Evolutionary conservation across 2,888 invertebrate species (phyloP).

Genomic region (Globia sparganii): DNA sequence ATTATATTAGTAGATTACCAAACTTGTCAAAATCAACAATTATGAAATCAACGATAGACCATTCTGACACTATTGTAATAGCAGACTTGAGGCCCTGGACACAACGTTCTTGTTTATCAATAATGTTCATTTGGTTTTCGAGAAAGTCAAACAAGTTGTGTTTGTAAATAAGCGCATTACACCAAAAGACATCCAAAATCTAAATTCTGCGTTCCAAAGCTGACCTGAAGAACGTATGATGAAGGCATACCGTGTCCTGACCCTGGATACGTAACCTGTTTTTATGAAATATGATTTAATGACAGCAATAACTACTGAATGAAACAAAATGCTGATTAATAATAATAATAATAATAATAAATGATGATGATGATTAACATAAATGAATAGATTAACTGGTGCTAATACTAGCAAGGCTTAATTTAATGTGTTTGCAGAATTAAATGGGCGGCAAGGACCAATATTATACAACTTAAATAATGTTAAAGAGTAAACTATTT

Average conservation of each 20-base stretch:
- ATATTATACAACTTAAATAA: neutral
- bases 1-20: too few species aligned
- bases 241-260: slow-evolving; percentile 34
- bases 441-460: slow-evolving; percentile 14
- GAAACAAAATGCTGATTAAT: slow-evolving; percentile 33
- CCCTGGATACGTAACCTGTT: slow-evolving; percentile 61
- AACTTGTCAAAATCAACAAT: too few species aligned
- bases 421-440: slow-evolving; percentile 27
- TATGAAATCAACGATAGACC: too few species aligned
- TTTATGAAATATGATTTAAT: slow-evolving; percentile 55
- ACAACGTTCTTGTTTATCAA: neutral
- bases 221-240: slow-evolving; percentile 51
- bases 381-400: slow-evolving; percentile 46
- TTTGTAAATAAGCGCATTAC: slow-evolving; percentile 28
- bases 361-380: slow-evolving; percentile 34
- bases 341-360: too few species aligned
- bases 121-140: neutral
- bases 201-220: slow-evolving; percentile 19
- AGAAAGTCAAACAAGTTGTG: slow-evolving; percentile 19
- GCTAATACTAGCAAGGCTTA: slow-evolving; percentile 25
- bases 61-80: too few species aligned
- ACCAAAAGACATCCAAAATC: slow-evolving; percentile 36
- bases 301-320: slow-evolving; percentile 20
- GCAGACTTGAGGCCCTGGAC: too few species aligned
- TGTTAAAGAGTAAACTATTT: neutral